Conservation (phyloP, 2,888 invertebrate genomes). For the Silvanus unidentatus region DNA sequence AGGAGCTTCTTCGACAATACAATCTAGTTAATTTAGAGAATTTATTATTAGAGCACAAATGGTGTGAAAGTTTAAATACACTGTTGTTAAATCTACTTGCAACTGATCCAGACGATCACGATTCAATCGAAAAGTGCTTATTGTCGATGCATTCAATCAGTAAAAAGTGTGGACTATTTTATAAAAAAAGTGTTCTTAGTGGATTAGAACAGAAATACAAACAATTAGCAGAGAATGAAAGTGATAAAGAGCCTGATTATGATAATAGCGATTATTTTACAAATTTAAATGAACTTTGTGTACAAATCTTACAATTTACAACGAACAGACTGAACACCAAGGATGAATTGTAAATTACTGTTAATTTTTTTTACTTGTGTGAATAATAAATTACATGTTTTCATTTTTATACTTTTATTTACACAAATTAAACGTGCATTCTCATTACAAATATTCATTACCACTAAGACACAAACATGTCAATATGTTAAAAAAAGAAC, state of each 20-base stretch:
- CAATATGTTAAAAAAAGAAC: background rate
- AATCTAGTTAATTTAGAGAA: constrained; percentile 38
- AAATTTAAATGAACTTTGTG: constrained; percentile 21
- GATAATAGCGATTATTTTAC: constrained; percentile 20
- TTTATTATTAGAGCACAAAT: constrained; percentile 36
- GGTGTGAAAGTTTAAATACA: constrained; percentile 44
- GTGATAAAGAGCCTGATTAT: constrained; percentile 16
- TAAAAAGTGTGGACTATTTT: constrained; percentile 21
- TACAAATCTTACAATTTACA: constrained; percentile 17
- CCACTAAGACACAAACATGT: background rate
- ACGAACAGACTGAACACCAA: constrained; percentile 10
- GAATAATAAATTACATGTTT: background rate
- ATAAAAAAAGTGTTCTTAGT: constrained; percentile 17
- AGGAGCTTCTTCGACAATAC: constrained; percentile 43
- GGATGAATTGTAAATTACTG: constrained; percentile 24
- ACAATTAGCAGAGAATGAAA: constrained; percentile 19
- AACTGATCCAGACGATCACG: constrained; percentile 41
- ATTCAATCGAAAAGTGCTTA: constrained; percentile 43
- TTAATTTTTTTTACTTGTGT: constrained; percentile 1
- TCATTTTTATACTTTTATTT: too few species aligned
- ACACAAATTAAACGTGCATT: too few species aligned
- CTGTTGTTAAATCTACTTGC: constrained; percentile 38
- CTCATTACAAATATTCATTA: background rate
- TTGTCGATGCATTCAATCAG: constrained; percentile 29
- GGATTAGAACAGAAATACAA: constrained; percentile 20